Evolutionary conservation across 2,113 vertebrate genomes (phyloP), one percentile per base, ranked within the genome.

Genomic region (Oplegnathus fasciatus): DNA sequence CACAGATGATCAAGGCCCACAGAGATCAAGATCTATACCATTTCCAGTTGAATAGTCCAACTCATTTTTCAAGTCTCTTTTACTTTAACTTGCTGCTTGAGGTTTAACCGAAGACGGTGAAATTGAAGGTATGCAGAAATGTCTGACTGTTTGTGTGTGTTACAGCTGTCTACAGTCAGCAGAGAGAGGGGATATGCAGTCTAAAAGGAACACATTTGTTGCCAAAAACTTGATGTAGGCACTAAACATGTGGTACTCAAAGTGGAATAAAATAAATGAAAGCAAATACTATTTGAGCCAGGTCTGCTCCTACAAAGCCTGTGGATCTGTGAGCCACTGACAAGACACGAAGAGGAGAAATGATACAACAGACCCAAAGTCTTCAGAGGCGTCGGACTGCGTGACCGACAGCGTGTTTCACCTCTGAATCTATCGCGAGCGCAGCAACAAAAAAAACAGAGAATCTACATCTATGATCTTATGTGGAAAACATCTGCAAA

Each of bases 401-500:
- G 20, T 8, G 55, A 79, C 32, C 70, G 64, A 81, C 75, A 60
- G 44, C 17, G 6, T 17, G 58, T 55, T 84, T 73, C 70, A 83
- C 80, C 78, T 90, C 84, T 34, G 75, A 80, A 54, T 84, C 75
- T 68, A 81, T 81, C 61, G 70, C 40, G 1, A 89, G 57, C 52
- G 64, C 79, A 84, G 76, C 78, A 77, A 88, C 62, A 70, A 40
- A 60, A 62, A 82, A 71, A 57, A 58, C 34, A 84, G 60, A 90
- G 30, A 84, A 75, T 91, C 91, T 93, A 94, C 80, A 73, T 88
- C 94, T 93, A 93, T 54, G 64, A 86, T 89, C 84, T 86, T 89
- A 90, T 92, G 89, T 91, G 93, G 90, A 94, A 94, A 94, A 94
- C 89, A 92, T 96, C 93, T 94, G 94, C 94, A 95, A 95, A 94